Conservation (phyloP, 2,113 vertebrate species). For the Eulemur macaco region DNA sequence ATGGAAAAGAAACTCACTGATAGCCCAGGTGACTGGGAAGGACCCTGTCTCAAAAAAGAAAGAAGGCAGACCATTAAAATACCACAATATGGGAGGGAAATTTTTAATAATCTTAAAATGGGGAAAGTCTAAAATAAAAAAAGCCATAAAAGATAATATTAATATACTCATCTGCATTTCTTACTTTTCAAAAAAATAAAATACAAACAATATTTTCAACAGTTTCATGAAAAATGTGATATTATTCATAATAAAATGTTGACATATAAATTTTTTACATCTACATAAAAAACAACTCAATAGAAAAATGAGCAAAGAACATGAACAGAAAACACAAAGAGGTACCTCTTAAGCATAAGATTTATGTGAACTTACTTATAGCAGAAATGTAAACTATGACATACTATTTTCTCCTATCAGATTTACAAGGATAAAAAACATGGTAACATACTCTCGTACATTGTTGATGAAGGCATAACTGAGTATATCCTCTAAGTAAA, state of each 20-base stretch:
- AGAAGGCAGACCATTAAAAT: background rate
- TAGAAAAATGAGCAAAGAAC: background rate
- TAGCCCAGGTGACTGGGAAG: too few species aligned
- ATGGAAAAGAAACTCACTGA: background rate
- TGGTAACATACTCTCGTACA: background rate
- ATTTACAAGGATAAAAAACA: background rate
- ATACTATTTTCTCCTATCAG: background rate
- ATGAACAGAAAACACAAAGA: background rate
- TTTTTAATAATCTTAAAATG: background rate
- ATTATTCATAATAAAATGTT: background rate
- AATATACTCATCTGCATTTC: background rate
- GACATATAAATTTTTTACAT: background rate
- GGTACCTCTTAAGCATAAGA: background rate
- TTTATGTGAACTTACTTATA: background rate
- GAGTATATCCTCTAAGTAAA: background rate
- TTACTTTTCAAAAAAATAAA: background rate
- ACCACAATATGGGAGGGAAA: background rate
- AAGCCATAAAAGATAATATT: background rate
- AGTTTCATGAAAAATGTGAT: background rate
- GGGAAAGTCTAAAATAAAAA: background rate
- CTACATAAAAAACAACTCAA: background rate
- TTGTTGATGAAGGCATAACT: background rate
- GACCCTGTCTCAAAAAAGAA: too few species aligned
- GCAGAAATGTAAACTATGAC: background rate
- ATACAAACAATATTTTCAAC: conserved; percentile 2